Evolutionary conservation across 1,140 invertebrate species (phyloP).

Genomic region (Ceratosolen solmsi): DNA sequence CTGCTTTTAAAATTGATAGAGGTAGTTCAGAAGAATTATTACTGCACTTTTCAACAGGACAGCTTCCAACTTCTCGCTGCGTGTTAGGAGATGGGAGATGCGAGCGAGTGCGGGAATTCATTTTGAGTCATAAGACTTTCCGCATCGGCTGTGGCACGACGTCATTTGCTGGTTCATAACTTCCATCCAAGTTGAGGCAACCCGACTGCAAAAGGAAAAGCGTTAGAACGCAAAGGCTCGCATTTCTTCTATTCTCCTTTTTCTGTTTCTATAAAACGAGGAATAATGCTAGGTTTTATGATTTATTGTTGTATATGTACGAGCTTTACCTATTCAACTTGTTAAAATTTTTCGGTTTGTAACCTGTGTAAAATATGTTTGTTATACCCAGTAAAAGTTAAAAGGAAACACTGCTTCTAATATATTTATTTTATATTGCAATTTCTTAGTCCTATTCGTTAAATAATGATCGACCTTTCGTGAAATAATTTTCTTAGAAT

Average conservation of each 20-base stretch:
- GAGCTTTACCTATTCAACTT: not conserved
- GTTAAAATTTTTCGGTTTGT: slow-evolving; percentile 17
- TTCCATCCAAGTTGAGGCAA: slow-evolving; percentile 21
- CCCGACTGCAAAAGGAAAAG: slow-evolving; percentile 27
- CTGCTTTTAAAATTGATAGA: slow-evolving; percentile 49
- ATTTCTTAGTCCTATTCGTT: not conserved
- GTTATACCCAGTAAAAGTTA: not conserved
- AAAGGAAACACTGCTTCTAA: not conserved
- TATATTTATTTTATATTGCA: not conserved
- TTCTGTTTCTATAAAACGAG: not conserved
- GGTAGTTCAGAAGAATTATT: slow-evolving; percentile 48
- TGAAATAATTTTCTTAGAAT: no score
- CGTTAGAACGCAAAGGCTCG: slow-evolving; percentile 35
- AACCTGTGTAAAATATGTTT: not conserved
- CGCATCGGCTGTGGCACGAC: slow-evolving; percentile 22
- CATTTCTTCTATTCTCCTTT: slow-evolving; percentile 36
- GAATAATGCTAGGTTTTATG: slow-evolving; percentile 3
- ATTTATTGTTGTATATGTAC: slow-evolving; percentile 1
- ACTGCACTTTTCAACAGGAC: slow-evolving; percentile 46
- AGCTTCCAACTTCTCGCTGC: slow-evolving; percentile 46
- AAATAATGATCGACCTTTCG: no score
- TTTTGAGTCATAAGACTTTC: slow-evolving; percentile 52
- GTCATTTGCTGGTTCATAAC: slow-evolving; percentile 49
- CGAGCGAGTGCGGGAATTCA: slow-evolving; percentile 42
- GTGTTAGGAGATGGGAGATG: slow-evolving; percentile 3